Percentiles rank a stretch among this genome's conserved stretches.
Evolutionary conservation across 2,113 vertebrate species (phyloP).

Genomic region (Campylomormyrus tamandua): DNA sequence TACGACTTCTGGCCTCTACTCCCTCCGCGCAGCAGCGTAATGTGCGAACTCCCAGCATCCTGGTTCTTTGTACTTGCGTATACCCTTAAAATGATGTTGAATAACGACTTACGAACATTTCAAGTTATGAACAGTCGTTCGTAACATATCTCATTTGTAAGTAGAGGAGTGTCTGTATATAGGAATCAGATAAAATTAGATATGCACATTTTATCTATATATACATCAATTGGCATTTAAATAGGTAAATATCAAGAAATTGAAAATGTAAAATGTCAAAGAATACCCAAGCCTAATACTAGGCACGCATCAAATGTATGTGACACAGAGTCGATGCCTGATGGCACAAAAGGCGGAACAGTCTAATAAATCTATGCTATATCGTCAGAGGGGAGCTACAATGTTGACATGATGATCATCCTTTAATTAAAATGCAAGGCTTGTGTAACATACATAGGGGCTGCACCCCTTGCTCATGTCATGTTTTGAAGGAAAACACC

Average conservation of each 20-base stretch:
- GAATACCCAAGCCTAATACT: background rate
- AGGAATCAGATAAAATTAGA: background rate
- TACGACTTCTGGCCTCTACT: no score
- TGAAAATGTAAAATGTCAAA: background rate
- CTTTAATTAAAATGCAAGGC: background rate
- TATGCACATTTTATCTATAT: background rate
- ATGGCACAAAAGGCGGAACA: background rate
- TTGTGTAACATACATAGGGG: background rate
- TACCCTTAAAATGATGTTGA: no score
- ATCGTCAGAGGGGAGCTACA: background rate
- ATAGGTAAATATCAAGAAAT: background rate
- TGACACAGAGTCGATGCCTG: background rate
- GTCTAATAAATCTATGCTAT: background rate
- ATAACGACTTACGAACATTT: no score
- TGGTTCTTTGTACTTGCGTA: no score
- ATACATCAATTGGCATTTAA: background rate
- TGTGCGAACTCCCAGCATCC: no score
- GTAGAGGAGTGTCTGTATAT: no score
- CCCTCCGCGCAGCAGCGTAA: no score
- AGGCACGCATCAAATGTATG: background rate
- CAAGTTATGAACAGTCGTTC: no score
- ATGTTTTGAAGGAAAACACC: background rate
- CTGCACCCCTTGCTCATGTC: background rate
- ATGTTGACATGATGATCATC: background rate
- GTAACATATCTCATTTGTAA: no score